Evolutionary conservation across 2,797 vertebrate genomes (phyloP), one percentile per base, ranked within the genome.

Genomic region (Sphenopsis melanotis): DNA sequence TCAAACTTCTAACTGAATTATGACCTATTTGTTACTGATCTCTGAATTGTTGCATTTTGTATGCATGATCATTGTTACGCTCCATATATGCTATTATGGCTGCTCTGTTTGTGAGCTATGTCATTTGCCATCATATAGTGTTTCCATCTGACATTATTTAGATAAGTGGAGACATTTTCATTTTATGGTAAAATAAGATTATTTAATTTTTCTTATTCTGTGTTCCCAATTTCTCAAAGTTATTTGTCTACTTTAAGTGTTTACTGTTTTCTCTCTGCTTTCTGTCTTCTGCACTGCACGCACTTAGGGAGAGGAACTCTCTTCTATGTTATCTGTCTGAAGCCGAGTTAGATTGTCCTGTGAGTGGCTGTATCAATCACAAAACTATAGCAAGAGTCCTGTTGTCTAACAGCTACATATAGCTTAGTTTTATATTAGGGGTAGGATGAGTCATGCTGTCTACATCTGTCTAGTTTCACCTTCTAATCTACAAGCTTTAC

Each of bases 131-230:
- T 89, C 30, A 65, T 83, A 55, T 6, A 79, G 53, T 77, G 42
- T 41, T 61, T 91, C 65, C 47, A 50, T 76, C 71, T 88, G 65
- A 68, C 21, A 50, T 59, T 47, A 69, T 81, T 92, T 90, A 87
- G 53, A 44, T 66, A 93, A 94, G 69, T 89, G 34, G 36, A 80
- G 59, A 64, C 27, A 75, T 93, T 94, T 94, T 72, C n/a, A 63
- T 84, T 93, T 86, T 80, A 83, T 1, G 0, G 26, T 70, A 82
- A 84, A 83, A 80, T 71, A 83, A 69, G 66, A 78, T 88, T 88
- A 66, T 69, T 87, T 81, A 6, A 44, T 94, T 94, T 87, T 90
- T 93, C 53, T 90, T 56, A 65, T 29, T 64, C 34, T 85, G 6
- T 64, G n/a, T 20, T 72, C 55, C 47, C 10, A 17, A 8, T 78